Base-by-base conservation (phyloP, 2,797 vertebrate genomes). In the Sebastes trivittatus region DNA sequence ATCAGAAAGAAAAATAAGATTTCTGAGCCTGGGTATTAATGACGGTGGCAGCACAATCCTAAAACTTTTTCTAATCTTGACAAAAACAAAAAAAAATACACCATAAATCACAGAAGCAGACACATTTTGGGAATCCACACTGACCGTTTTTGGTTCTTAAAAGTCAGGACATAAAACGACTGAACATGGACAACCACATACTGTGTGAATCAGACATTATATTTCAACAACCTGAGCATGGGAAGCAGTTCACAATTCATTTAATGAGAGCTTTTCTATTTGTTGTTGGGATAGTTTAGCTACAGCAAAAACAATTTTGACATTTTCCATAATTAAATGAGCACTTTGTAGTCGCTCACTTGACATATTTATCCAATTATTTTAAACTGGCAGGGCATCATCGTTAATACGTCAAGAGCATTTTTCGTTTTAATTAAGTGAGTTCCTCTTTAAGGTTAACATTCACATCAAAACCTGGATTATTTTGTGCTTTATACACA, bases 191-290 rank as follows among this genome's bases (percentile, higher is more conserved):
- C 42, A 18, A 82, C 9, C 58, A 82, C 72, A 30, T 52, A 71
- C 62, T 38, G 66, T 49, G 66, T 38, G 60, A 75, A 65, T 42
- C 54, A 71, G 59, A 84, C 73, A 76, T 76, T 59, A 60, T 20
- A 54, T 72, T 86, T 81, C 29, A 81, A 86, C 75, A 83, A 88
- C 91, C 93, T 93, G 88, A 94, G 89, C 73, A 75, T 69, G 84
- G 77, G 77, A 88, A 61, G 78, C 20, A 30, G 61, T 78, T 78
- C 29, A 60, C 71, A 58, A 68, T 67, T 52, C 42, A 29, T 29
- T 32, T 13, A 23, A 72, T n/a, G 52, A 70, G 75, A 38, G 83
- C 63, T 78, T 91, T 82, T 58, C 61, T 38, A 54, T 71, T 67
- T 75, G 55, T 70, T 60, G 72, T 77, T 58, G 72, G 83, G 87